phyloP scores from a whole-genome alignment of 2,888 invertebrate species.

The Vesta saturnalis region DNA sequence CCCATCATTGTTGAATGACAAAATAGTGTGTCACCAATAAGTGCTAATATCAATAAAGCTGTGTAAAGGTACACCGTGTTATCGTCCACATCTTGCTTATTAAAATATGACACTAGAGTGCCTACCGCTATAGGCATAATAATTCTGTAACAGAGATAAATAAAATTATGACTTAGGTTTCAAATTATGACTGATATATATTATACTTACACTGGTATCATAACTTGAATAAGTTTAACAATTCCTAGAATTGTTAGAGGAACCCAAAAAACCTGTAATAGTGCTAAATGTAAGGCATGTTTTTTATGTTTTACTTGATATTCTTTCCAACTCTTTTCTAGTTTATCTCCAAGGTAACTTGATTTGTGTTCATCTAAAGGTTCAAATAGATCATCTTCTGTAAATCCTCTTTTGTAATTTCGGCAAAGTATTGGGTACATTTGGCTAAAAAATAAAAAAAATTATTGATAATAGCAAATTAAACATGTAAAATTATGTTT shows the following conservation, averaged over 20 bases:
- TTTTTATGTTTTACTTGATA: slow-evolving; percentile 56
- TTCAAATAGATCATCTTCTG: slow-evolving; percentile 76
- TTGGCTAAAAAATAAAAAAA: slow-evolving; percentile 18
- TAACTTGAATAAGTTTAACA: slow-evolving; percentile 54
- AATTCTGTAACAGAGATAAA: slow-evolving; percentile 48
- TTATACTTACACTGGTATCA: slow-evolving; percentile 58
- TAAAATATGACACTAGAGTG: slow-evolving; percentile 71
- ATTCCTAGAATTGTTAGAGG: slow-evolving; percentile 52
- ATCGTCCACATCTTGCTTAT: slow-evolving; percentile 50
- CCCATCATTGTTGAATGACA: slow-evolving; percentile 89
- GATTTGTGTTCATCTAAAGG: slow-evolving; percentile 76
- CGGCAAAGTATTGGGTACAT: slow-evolving; percentile 28
- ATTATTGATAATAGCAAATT: neutral
- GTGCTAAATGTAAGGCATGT: slow-evolving; percentile 53
- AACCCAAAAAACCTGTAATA: slow-evolving; percentile 53
- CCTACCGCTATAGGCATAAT: slow-evolving; percentile 67
- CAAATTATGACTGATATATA: slow-evolving; percentile 36
- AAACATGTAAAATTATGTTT: neutral
- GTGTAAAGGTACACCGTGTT: slow-evolving; percentile 81
- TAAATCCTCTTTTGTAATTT: slow-evolving; percentile 49
- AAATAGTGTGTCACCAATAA: slow-evolving; percentile 52
- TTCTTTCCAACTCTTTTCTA: slow-evolving; percentile 67
- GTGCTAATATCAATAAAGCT: slow-evolving; percentile 68
- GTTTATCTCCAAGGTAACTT: slow-evolving; percentile 68
- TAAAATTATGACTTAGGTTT: neutral